Percentiles rank a stretch among this genome's conserved stretches.
Evolutionary conservation across 2,797 vertebrate species (phyloP).

Genomic region (Acanthurus leucopareius): DNA sequence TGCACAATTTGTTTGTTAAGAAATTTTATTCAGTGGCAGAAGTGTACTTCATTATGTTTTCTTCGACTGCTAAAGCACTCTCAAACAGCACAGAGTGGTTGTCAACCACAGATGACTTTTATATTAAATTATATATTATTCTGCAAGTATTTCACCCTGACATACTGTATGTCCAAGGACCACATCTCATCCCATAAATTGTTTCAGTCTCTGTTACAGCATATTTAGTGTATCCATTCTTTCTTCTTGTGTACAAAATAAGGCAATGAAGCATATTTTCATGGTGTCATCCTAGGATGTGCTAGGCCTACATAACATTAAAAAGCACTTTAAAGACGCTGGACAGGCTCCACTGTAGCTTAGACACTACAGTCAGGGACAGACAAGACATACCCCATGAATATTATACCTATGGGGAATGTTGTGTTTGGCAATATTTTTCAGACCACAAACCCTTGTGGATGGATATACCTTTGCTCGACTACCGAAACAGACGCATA

Average conservation of each 20-base stretch:
- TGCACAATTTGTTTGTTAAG: neutral
- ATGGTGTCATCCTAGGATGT: conserved; percentile 19
- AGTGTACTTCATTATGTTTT: too few species aligned
- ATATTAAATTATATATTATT: too few species aligned
- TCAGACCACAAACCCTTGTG: conserved; percentile 39
- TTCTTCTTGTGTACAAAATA: conserved; percentile 18
- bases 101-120: conserved; percentile 56
- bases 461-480: conserved; percentile 49
- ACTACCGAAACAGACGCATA: conserved; percentile 41
- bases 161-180: conserved; percentile 45
- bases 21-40: too few species aligned
- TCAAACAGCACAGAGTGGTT: conserved; percentile 1
- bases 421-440: conserved; percentile 61
- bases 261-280: conserved; percentile 34
- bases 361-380: conserved; percentile 30
- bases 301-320: conserved; percentile 29
- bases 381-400: conserved; percentile 42
- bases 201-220: conserved; percentile 37
- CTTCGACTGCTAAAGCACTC: too few species aligned
- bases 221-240: conserved; percentile 28
- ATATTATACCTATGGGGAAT: conserved; percentile 57
- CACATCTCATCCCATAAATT: conserved; percentile 56
- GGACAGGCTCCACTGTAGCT: conserved; percentile 22
- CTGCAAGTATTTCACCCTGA: conserved; percentile 43
- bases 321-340: conserved; percentile 49